Evolutionary conservation across 2,797 vertebrate species (phyloP), one percentile per base, ranked within the genome.

Genomic region (Pristis pectinata): DNA sequence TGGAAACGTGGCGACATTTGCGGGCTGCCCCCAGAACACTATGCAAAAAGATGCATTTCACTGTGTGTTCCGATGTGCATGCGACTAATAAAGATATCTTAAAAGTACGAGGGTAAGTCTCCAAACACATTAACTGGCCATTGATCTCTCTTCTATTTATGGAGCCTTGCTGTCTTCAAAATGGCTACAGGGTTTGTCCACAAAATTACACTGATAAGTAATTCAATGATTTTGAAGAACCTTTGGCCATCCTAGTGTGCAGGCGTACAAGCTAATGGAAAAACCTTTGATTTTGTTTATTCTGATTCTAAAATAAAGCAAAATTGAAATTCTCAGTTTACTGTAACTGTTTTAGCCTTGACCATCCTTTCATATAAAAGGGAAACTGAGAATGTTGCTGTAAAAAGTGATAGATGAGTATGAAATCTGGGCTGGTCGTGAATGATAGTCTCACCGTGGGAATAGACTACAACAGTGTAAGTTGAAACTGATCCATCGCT

Each of bases 401-500:
- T 94, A 76, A 94, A 76, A 44, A 70, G 34, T 49, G 37, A 93
- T 49, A 93, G 91, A 93, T 37, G 93, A 76, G 92, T 56, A 76
- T 56, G 27, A 53, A 76, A 37, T 76, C 92, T 94, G 44, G 44
- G 30, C 70, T 74, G 30, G 24, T 76, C 76, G 44, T 94, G 49
- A 94, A 30, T 94, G 94, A 94, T 56, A 94, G 44, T 76, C 49
- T 74, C 72, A 76, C 44, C 10, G 67, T 94, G 70, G 92, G 70
- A 94, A 94, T 94, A 76, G 70, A 56, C 27, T 17, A 74, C 67
- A 72, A 93, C 44, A 76, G 70, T 76, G 37, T n/a, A 34, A 15
- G 41, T 74, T 76, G 92, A 94, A 94, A 94, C 92, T 94, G 70
- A 94, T 76, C 92, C 44, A 94, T 76, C 30, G 34, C 72, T 94